Evolutionary conservation across 1,140 invertebrate species (phyloP), one percentile per base, ranked within the genome.

Genomic region (Calephelis nemesis): DNA sequence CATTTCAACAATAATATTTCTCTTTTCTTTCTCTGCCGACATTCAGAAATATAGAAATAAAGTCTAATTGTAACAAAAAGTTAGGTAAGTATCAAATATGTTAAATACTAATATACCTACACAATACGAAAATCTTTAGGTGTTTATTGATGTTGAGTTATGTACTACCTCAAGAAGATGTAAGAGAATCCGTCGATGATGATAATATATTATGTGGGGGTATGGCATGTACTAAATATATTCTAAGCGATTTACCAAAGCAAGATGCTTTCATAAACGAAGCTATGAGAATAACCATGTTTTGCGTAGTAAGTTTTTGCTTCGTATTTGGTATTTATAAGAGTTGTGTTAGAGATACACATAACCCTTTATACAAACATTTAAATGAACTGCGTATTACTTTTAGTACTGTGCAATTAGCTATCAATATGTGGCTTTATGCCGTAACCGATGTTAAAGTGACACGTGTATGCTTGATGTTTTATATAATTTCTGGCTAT

Each of bases 401-500:
- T 39, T 58, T 10, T 4, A 12, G 54, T 12, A 7, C 40, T 39
- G 1, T 40, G 39, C 54, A 58, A 58, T 12, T 58, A 7, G 3
- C 7, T 39, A 19, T 12, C 15, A 58, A 9, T 58, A 11, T 2
- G 1, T 58, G 19, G 19, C 19, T 58, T 11, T 58, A 30, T 58
- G 5, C 11, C 3, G 11, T n/a, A 12, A 12, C 4, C 6, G 9
- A 39, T 58, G 10, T 30, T 2, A 9, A 10, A 30, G 19, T 58
- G 4, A 60, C 30, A 60, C 54, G 54, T 4, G 54, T 39, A 6
- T 30, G 3, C 5, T 60, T 60, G 7, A 6, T 40, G 11, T 40
- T n/a, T 13, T 54, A 66, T 52, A 4, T 45, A 7, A 7, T 66
- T n/a, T 30, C 63, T 11, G 54, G 69, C 0, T 74, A 49, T 50